Conservation (phyloP, 1,140 invertebrate species). For the Leptinotarsa undecemlineata region DNA sequence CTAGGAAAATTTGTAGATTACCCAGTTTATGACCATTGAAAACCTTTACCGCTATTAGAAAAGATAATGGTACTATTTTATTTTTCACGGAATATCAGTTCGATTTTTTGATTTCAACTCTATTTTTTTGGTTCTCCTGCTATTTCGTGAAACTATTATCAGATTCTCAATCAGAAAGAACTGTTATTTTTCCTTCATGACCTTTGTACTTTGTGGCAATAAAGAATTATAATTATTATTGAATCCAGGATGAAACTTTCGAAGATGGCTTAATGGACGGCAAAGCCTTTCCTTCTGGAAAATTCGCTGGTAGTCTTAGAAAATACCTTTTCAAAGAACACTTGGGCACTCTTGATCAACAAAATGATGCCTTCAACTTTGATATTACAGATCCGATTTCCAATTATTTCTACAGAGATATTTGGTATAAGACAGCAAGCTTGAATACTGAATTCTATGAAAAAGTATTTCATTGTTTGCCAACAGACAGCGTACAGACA, state of each 20-base stretch:
- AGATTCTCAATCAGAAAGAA: too few relatives aligned
- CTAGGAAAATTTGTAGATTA: too few relatives aligned
- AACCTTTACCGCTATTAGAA: too few relatives aligned
- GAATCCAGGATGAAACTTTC: conserved; percentile 76
- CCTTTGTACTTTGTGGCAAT: too few relatives aligned
- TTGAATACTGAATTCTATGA: conserved; percentile 87
- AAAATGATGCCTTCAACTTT: conserved; percentile 57
- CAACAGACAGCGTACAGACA: conserved; percentile 74
- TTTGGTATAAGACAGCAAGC: conserved; percentile 78
- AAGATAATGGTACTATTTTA: too few relatives aligned
- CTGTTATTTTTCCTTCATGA: too few relatives aligned
- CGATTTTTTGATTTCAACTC: too few relatives aligned
- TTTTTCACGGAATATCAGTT: too few relatives aligned
- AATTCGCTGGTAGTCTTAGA: conserved; percentile 82
- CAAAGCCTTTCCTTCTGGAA: conserved; percentile 75
- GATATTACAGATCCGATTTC: conserved; percentile 75
- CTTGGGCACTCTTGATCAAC: conserved; percentile 65
- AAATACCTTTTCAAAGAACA: conserved; percentile 90
- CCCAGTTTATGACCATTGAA: too few relatives aligned
- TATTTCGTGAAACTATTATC: too few relatives aligned
- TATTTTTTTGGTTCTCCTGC: too few relatives aligned
- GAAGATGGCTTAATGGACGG: conserved; percentile 81
- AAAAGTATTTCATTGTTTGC: conserved; percentile 85
- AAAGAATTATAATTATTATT: neutral
- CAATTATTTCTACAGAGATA: conserved; percentile 75